These are phyloP conservation scores for Mythimna pallens DNA, from an alignment of 2,888 invertebrate species.

Conservation along the genomic window DNA sequence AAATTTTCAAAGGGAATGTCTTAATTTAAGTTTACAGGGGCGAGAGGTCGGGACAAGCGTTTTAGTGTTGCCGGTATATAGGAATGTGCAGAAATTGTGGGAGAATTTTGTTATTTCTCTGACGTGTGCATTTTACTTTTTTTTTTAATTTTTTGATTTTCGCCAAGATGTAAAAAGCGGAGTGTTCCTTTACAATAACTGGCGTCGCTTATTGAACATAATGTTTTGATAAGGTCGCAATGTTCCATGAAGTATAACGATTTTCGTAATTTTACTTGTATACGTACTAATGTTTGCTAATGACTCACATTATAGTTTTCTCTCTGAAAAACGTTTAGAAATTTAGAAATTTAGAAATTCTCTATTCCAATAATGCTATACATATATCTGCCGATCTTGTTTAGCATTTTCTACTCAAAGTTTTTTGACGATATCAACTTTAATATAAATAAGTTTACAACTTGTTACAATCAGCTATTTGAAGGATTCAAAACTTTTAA, in stretches of 20 bases:
- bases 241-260: too few relatives aligned
- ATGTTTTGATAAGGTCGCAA: too few relatives aligned
- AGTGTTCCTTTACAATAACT: too few relatives aligned
- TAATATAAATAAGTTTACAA: slow-evolving; percentile 7
- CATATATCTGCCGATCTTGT: slow-evolving; percentile 13
- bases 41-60: slow-evolving; percentile 36
- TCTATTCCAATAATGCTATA: slow-evolving; percentile 15
- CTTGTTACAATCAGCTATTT: neutral
- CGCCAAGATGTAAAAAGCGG: too few relatives aligned
- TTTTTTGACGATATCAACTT: slow-evolving; percentile 32
- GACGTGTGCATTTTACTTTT: too few relatives aligned
- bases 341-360: slow-evolving; percentile 24
- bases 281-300: neutral
- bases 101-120: neutral
- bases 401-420: slow-evolving; percentile 28
- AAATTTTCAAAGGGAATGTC: slow-evolving; percentile 64
- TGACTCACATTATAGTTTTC: neutral
- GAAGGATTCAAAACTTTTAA: neutral
- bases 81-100: slow-evolving; percentile 27
- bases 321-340: slow-evolving; percentile 13
- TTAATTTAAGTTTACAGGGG: slow-evolving; percentile 62
- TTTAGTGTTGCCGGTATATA: slow-evolving; percentile 43
- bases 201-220: too few relatives aligned
- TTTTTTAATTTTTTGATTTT: neutral
- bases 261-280: too few relatives aligned